A percentile compares a stretch with the other conserved stretches of the same genome.
Conservation (phyloP, 2,113 vertebrate species). For the Oxygymnocypris stewartii region DNA sequence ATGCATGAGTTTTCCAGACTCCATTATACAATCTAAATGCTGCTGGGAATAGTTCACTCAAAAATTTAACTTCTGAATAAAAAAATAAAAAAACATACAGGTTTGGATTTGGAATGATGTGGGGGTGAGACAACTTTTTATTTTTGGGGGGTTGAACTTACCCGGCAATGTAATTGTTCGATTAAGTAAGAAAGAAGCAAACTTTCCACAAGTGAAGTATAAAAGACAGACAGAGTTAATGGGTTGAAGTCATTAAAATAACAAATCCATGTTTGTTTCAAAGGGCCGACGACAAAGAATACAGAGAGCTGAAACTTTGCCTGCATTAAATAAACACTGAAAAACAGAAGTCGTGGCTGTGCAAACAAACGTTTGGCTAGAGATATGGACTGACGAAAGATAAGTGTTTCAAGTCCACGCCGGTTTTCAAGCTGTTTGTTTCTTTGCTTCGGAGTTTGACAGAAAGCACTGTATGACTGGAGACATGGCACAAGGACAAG, state of each 20-base stretch:
- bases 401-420: constrained; percentile 19
- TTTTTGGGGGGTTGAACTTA: background rate
- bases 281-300: constrained; percentile 28
- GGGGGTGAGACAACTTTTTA: background rate
- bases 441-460: background rate
- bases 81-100: background rate
- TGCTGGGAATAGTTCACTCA: background rate
- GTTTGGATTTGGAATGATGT: background rate
- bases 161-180: background rate
- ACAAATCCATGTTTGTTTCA: constrained; percentile 23
- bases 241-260: constrained; percentile 31
- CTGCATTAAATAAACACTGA: constrained; percentile 40
- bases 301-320: constrained; percentile 5
- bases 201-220: background rate
- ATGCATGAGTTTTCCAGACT: background rate
- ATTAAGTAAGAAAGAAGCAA: background rate
- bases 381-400: constrained; percentile 28
- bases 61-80: background rate
- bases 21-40: background rate
- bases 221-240: constrained; percentile 21
- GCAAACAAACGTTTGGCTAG: constrained; percentile 38
- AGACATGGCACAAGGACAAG: background rate
- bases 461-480: background rate
- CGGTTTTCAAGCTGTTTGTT: background rate
- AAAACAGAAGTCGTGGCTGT: constrained; percentile 39